A percentile compares a stretch with the other conserved stretches of the same genome.
phyloP scores from a whole-genome alignment of 2,888 invertebrate genomes.

The Calephelis perditalis region DNA sequence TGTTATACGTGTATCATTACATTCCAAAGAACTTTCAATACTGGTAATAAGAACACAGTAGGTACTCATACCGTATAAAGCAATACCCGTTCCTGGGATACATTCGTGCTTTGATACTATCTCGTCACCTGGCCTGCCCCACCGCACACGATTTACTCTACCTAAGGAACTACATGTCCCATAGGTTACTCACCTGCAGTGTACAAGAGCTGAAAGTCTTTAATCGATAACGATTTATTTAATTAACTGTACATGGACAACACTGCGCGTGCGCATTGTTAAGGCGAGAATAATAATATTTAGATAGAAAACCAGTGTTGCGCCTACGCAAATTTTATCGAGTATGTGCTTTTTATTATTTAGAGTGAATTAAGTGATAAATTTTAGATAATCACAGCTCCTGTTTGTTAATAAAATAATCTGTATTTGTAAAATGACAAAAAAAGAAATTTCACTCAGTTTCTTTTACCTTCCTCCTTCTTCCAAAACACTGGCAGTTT shows the following conservation, averaged over 20 bases:
- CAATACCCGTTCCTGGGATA: conserved; percentile 32
- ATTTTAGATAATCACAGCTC: too few species aligned
- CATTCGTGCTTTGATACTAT: conserved; percentile 52
- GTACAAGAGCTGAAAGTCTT: conserved; percentile 28
- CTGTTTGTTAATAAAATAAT: too few species aligned
- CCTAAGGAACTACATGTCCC: conserved; percentile 30
- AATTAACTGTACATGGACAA: conserved; percentile 34
- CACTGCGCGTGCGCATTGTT: conserved; percentile 24
- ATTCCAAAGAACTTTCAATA: conserved; percentile 19
- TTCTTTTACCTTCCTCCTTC: too few species aligned
- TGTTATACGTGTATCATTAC: conserved; percentile 1
- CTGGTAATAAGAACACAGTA: conserved; percentile 17
- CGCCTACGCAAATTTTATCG: neutral
- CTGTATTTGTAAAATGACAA: too few species aligned
- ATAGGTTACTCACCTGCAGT: conserved; percentile 32
- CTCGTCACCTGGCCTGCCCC: conserved; percentile 60
- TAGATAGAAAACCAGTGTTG: conserved; percentile 5
- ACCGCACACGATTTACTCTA: conserved; percentile 40
- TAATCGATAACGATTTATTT: conserved; percentile 36
- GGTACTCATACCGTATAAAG: conserved; percentile 31
- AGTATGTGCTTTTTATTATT: too few species aligned
- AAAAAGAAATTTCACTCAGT: too few species aligned
- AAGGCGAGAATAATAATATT: conserved; percentile 7
- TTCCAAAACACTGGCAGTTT: too few species aligned
- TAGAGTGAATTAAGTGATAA: too few species aligned